A percentile compares a stretch with the other conserved stretches of the same genome.
These are phyloP conservation scores for Campopleginae sp. DNA, from an alignment of 2,888 invertebrate genomes.

Conservation along the genomic window DNA sequence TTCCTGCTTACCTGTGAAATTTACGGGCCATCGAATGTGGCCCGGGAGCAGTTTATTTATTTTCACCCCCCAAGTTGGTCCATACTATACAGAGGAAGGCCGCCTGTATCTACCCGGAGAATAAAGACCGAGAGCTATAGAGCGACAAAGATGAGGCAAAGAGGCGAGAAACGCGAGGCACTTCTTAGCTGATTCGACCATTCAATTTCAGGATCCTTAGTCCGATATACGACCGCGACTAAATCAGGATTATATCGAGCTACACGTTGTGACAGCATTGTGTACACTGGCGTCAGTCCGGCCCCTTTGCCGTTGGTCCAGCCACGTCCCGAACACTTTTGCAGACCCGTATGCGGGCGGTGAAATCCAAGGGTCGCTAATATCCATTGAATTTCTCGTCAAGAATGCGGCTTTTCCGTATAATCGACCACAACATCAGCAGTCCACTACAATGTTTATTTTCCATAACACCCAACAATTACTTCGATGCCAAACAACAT, in stretches of 20 bases:
- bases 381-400: conserved; percentile 24
- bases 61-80: conserved; percentile 69
- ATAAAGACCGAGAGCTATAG: conserved; percentile 49
- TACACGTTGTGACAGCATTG: conserved; percentile 65
- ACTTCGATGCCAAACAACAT: neutral
- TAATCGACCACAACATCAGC: conserved; percentile 25
- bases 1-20: conserved; percentile 75
- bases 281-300: conserved; percentile 47
- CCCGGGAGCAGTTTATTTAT: conserved; percentile 72
- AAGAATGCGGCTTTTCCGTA: neutral
- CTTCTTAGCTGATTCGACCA: conserved; percentile 77
- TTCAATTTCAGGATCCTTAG: conserved; percentile 81
- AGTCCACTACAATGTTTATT: neutral
- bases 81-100: neutral
- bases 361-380: conserved; percentile 23
- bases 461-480: neutral
- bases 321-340: conserved; percentile 25
- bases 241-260: conserved; percentile 81
- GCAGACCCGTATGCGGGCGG: conserved; percentile 26
- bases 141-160: conserved; percentile 44
- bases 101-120: conserved; percentile 27
- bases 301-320: conserved; percentile 36
- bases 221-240: conserved; percentile 78
- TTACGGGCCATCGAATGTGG: conserved; percentile 71
- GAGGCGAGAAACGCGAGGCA: conserved; percentile 42